phyloP scores from a whole-genome alignment of 2,797 vertebrate species.

The Callimico goeldii region DNA sequence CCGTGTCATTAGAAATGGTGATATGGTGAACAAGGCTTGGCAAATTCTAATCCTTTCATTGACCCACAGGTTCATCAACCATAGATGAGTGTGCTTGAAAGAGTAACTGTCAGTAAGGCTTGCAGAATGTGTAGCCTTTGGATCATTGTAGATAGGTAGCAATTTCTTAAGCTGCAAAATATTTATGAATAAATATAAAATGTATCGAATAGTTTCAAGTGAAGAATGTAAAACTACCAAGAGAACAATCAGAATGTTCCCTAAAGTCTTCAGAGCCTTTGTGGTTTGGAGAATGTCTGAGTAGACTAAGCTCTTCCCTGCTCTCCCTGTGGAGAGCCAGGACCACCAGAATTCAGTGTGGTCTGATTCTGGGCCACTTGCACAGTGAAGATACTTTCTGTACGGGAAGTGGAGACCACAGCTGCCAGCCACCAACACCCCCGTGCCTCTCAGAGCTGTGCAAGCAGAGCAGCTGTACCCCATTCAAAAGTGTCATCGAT shows the following conservation, averaged over 20 bases:
- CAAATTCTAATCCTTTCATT: no score
- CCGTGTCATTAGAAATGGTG: no score
- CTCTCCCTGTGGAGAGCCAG: neutral
- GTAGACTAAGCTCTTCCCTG: neutral
- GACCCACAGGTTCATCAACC: neutral
- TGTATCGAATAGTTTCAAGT: neutral
- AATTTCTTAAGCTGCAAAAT: neutral
- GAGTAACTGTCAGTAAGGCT: neutral
- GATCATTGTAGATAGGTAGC: neutral
- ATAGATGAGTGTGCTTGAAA: neutral
- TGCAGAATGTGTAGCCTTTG: no score
- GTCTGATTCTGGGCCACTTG: neutral
- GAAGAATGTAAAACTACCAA: neutral
- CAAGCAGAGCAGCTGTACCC: neutral
- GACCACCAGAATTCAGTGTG: neutral
- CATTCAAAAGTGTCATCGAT: neutral
- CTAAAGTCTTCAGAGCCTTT: fast-evolving
- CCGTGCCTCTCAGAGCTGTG: fast-evolving
- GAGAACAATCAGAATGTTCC: neutral
- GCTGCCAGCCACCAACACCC: neutral
- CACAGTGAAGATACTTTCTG: neutral
- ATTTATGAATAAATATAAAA: neutral
- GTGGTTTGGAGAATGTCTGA: no score
- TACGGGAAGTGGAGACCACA: neutral
- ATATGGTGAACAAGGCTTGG: no score